Evolutionary conservation across 2,797 vertebrate species (phyloP), one percentile per base, ranked within the genome.

Genomic region (Sparus aurata): DNA sequence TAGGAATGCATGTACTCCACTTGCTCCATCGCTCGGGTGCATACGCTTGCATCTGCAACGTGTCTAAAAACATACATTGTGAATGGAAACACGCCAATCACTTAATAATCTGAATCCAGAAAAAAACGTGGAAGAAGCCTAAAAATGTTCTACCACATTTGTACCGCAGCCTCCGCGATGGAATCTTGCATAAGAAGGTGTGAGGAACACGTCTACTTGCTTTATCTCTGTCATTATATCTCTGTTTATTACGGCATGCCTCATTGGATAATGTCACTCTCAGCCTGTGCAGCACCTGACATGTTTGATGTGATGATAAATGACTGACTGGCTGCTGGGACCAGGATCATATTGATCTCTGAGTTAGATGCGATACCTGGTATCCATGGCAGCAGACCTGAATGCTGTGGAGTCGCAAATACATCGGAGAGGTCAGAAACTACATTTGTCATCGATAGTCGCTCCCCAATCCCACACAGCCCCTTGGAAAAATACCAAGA

Each of bases 231-330:
- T 88, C 86, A 79, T 90, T 85, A 80, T 80, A 84, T 88, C 82
- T 84, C 60, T 90, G 76, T 89, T 90, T 87, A 90, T 94, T 91
- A 90, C 86, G 83, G 69, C 75, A 72, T 85, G 79, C 68, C 86
- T 90, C 86, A 85, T 85, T 80, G 88, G 90, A 86, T 91, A 80
- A 87, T 85, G 80, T 77, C 82, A 83, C 67, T 86, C 71, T 82
- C 74, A 73, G 68, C 69, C 72, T 82, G 68, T 75, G 87, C 47
- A 81, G 79, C 18, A 23, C 70, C 80, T 80, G 87, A 89, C 84
- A 83, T 30, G 54, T 82, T 91, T 93, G 88, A 94, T 92, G 89
- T 93, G 79, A 75, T 90, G 92, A 94, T 94, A 89, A 93, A 94
- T 91, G 86, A 86, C 84, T 69, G 82, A 79, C 79, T 63, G 69